Evolutionary conservation across 2,888 invertebrate genomes (phyloP).

Genomic region (Esperia sulphurella): DNA sequence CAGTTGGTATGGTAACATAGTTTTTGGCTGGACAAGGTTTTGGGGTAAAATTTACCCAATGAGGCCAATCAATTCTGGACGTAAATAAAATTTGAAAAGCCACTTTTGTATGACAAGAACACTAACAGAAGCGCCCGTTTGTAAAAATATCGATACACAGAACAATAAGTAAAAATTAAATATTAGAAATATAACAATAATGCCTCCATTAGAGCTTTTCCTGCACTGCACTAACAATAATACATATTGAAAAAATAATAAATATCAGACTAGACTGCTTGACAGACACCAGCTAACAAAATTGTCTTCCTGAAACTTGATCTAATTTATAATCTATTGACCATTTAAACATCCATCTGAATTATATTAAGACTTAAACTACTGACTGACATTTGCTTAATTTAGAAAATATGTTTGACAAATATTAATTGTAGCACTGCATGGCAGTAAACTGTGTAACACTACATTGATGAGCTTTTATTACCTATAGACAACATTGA

Average conservation of each 20-base stretch:
- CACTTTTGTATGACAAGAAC: too few species aligned
- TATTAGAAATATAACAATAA: not conserved
- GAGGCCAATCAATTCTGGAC: too few species aligned
- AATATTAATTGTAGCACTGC: slow-evolving; percentile 7
- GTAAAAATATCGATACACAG: not conserved
- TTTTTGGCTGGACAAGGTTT: too few species aligned
- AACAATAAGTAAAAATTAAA: too few species aligned
- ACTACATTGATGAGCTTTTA: slow-evolving; percentile 22
- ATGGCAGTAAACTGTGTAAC: slow-evolving; percentile 7
- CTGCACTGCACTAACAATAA: too few species aligned
- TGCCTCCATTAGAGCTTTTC: not conserved
- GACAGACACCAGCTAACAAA: slow-evolving; percentile 17
- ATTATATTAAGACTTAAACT: not conserved
- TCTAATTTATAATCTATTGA: not conserved
- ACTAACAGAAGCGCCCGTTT: too few species aligned
- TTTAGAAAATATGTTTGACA: not conserved
- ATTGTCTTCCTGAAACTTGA: not conserved
- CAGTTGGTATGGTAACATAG: too few species aligned
- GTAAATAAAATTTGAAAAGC: too few species aligned
- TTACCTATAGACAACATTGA: slow-evolving; percentile 46
- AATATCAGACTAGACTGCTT: slow-evolving; percentile 37
- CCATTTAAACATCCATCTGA: not conserved
- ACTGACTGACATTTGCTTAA: not conserved
- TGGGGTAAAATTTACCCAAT: too few species aligned
- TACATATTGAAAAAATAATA: slow-evolving; percentile 16